Evolutionary conservation across 2,113 vertebrate species (phyloP).

Genomic region (Anas platyrhynchos): DNA sequence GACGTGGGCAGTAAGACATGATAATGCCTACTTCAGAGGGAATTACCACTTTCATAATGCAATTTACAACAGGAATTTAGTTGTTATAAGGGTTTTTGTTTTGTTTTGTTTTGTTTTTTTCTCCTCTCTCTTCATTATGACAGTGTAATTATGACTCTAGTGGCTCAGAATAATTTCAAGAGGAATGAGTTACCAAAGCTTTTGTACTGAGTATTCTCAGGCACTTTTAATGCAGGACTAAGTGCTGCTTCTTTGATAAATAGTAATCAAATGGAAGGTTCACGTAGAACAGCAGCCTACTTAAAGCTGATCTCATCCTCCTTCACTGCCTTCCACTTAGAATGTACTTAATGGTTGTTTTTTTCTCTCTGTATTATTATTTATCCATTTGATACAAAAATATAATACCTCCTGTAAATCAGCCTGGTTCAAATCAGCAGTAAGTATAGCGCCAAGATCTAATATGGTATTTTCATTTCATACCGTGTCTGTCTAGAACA

Average conservation of each 20-base stretch:
- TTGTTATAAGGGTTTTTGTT: background rate
- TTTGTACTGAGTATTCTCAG: conserved; percentile 23
- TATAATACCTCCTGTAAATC: background rate
- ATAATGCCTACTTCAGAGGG: background rate
- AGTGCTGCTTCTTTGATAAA: conserved; percentile 10
- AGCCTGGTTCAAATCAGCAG: background rate
- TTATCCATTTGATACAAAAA: background rate
- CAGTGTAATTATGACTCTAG: conserved; percentile 60
- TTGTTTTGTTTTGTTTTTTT: too few species aligned
- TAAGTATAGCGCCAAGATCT: background rate
- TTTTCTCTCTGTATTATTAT: background rate
- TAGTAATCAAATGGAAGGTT: background rate
- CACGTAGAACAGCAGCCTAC: background rate
- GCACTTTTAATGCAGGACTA: background rate
- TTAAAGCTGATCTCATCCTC: background rate
- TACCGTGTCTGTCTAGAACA: background rate
- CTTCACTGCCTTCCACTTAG: background rate
- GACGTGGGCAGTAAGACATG: background rate
- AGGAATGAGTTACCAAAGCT: conserved; percentile 37
- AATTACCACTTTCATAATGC: background rate
- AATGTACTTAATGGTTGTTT: rapidly evolving
- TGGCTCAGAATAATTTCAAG: conserved; percentile 46
- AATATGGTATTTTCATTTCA: background rate
- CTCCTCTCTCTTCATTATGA: conserved; percentile 42
- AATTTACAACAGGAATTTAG: conserved; percentile 23